Base-by-base conservation (phyloP, 2,888 invertebrate genomes). In the Priocnemis perturbator region DNA sequence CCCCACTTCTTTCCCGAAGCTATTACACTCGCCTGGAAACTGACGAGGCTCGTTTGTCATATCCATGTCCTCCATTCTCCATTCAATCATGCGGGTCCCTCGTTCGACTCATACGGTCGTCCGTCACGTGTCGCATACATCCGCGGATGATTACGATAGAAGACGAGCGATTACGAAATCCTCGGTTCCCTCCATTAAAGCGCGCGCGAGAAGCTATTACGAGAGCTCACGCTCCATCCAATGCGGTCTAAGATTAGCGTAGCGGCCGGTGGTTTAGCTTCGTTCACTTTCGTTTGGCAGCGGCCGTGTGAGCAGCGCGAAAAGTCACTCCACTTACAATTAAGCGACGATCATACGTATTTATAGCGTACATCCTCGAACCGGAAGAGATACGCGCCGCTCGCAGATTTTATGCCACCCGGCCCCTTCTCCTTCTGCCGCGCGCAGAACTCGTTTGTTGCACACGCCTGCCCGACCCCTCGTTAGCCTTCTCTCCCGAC, bases 211-310 rank as follows among this genome's bases (percentile, higher is more conserved):
- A 67, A 67, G 76, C 83, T 84, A 80, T 85, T 82, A 79, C 76
- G 71, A 81, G 79, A 74, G 69, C 76, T 69, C 73, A 64, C 69
- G 70, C 74, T n/a, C 73, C 74, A 74, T 80, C 77, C 76, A 78
- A 79, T 77, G 76, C 73, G 76, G 76, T 73, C 83, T 79, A 85
- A 85, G 81, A 83, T 85, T 84, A 83, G 81, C 77, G 66, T 20
- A 48, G 64, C 58, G 71, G 50, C 72, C 71, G 74, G 64, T 72
- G 66, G 64, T 77, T 78, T 67, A 70, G 60, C 63, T 74, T 63
- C 73, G 76, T 71, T 74, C 56, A 69, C 69, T 74, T 76, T 72
- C 77, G 76, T 74, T 84, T 84, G 79, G 83, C 80, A 82, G 77
- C 73, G 68, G 61, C 61, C 71, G 67, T 69, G 60, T 61, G 57